Evolutionary conservation across 37 sponge, comb jelly and placozoan species (phyloP).

Genomic region (Axinella damicornis): DNA sequence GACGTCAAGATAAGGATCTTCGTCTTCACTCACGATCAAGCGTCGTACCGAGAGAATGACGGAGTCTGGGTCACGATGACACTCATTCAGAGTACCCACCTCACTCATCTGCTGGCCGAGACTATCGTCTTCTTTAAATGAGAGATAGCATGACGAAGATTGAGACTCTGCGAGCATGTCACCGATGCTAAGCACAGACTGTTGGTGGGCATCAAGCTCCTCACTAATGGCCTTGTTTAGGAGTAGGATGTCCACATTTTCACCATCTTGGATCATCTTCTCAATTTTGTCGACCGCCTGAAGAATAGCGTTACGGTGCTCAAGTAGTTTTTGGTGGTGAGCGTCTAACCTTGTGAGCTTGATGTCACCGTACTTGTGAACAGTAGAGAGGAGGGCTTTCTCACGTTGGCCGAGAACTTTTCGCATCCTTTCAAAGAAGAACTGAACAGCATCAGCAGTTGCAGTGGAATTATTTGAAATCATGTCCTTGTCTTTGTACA

Average conservation of each 20-base stretch:
- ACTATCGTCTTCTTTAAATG: neutral
- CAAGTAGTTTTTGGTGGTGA: slow-evolving; percentile 21
- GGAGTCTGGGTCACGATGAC: neutral
- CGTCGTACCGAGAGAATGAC: slow-evolving; percentile 10
- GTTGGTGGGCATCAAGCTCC: slow-evolving; percentile 12
- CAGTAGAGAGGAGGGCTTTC: slow-evolving; percentile 15
- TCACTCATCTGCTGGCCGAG: neutral
- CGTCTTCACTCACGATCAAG: slow-evolving; percentile 21
- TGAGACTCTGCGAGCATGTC: neutral
- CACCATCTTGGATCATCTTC: slow-evolving; percentile 4
- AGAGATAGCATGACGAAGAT: neutral
- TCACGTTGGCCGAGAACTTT: slow-evolving; percentile 5
- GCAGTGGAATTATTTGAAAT: neutral
- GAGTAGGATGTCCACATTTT: neutral
- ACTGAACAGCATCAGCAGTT: neutral
- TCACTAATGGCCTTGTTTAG: slow-evolving; percentile 1
- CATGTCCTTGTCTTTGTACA: neutral
- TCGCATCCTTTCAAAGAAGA: slow-evolving; percentile 13
- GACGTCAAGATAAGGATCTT: slow-evolving; percentile 37
- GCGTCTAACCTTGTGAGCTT: slow-evolving; percentile 18
- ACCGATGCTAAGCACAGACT: slow-evolving; percentile 15
- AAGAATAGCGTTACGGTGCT: slow-evolving; percentile 8
- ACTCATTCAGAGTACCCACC: slow-evolving; percentile 29
- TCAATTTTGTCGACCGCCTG: neutral
- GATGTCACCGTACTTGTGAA: slow-evolving; percentile 25